phyloP scores from a whole-genome alignment of 1,140 invertebrate genomes.

The Daktulosphaira vitifoliae region DNA sequence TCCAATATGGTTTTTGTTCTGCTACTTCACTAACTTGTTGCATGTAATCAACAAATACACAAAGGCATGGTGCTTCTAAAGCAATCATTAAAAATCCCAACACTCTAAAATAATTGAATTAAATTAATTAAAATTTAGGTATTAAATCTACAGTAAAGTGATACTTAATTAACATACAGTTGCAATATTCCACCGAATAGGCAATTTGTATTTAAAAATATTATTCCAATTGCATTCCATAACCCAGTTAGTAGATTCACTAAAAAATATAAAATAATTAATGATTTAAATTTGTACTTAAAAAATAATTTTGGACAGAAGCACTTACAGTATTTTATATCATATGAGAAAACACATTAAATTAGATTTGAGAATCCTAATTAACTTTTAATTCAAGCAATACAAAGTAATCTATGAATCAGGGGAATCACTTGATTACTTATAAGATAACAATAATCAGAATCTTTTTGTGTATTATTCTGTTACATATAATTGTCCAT shows the following conservation, averaged over 20 bases:
- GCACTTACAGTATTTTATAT: no score
- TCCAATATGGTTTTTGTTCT: constrained; percentile 78
- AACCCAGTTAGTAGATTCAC: constrained; percentile 82
- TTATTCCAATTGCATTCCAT: constrained; percentile 64
- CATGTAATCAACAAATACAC: constrained; percentile 87
- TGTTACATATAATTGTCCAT: no score
- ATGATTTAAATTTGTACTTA: no score
- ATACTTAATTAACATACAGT: constrained; percentile 52
- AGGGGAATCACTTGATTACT: no score
- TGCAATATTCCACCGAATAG: constrained; percentile 77
- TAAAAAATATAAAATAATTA: constrained; percentile 46
- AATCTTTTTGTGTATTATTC: no score
- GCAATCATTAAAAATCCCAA: constrained; percentile 75
- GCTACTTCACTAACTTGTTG: constrained; percentile 69
- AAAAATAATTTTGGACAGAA: no score
- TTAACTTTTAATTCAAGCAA: no score
- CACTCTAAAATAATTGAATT: constrained; percentile 45
- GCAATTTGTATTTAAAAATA: constrained; percentile 55
- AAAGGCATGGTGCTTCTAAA: constrained; percentile 90
- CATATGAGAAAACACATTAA: no score
- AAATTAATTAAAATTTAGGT: background rate
- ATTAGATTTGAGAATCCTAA: no score
- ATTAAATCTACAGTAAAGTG: constrained; percentile 7
- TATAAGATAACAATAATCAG: no score
- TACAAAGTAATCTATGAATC: no score